phyloP scores from a whole-genome alignment of 30 jellyfish, hydroid and myxozoan genomes.

The Hydractinia symbiolongicarpus region DNA sequence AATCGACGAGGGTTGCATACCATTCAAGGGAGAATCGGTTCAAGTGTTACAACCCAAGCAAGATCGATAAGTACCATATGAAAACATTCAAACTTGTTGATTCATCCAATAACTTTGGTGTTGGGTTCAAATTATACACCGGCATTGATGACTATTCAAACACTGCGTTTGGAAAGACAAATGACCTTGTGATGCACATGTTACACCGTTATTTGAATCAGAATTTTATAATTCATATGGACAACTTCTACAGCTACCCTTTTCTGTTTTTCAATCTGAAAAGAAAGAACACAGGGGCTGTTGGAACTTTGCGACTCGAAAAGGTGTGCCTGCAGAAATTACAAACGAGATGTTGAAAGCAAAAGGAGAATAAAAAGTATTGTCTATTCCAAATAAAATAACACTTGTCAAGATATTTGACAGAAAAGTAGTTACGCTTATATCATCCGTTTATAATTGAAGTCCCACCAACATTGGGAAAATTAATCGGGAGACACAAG shows the following conservation, averaged over 20 bases:
- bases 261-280: not conserved
- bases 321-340: not conserved
- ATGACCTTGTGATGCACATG: constrained; percentile 5
- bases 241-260: not conserved
- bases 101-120: not conserved
- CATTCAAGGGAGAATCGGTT: not conserved
- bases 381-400: not conserved
- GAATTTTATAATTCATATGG: not conserved
- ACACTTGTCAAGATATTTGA: not conserved
- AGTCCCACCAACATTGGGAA: not conserved
- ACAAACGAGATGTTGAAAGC: not conserved
- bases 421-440: not conserved
- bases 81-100: constrained; percentile 1
- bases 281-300: not conserved
- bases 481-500: not conserved
- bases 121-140: not conserved
- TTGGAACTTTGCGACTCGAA: not conserved
- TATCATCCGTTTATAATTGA: not conserved
- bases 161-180: not conserved
- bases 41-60: not conserved
- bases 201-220: not conserved
- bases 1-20: not conserved
- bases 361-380: not conserved
- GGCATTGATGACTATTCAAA: not conserved
- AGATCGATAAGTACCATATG: not conserved